A percentile compares a stretch with the other conserved stretches of the same genome.
Evolutionary conservation across 2,888 invertebrate genomes (phyloP).

Genomic region (Caenorhabditis virilis): DNA sequence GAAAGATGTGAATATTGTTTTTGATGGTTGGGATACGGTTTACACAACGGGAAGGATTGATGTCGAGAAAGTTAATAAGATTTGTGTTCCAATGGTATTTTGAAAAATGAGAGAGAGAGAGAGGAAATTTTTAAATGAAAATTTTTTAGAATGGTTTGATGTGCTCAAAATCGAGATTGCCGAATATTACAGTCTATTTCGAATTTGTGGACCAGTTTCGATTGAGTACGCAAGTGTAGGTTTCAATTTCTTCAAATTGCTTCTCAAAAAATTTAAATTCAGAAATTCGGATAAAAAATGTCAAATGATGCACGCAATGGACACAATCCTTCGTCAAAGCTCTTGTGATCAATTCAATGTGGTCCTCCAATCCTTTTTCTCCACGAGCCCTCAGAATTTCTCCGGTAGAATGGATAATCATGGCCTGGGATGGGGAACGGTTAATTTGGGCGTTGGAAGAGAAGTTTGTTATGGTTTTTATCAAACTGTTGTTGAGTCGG

Average conservation of each 20-base stretch:
- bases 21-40: constrained; percentile 19
- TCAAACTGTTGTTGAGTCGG: constrained; percentile 27
- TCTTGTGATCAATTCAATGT: constrained; percentile 13
- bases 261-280: not conserved
- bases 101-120: not conserved
- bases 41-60: constrained; percentile 11
- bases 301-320: constrained; percentile 20
- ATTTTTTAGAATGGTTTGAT: constrained; percentile 6
- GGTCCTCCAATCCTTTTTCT: constrained; percentile 33
- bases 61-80: not conserved
- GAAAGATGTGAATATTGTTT: constrained; percentile 1
- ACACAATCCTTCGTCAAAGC: constrained; percentile 30
- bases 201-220: constrained; percentile 6
- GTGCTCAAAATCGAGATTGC: constrained; percentile 4
- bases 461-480: constrained; percentile 39
- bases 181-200: constrained; percentile 8
- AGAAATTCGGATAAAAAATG: not conserved
- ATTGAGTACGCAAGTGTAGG: constrained; percentile 14
- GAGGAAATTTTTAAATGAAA: too few species aligned
- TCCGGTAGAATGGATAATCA: not conserved
- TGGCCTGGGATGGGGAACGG: constrained; percentile 29
- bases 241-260: not conserved
- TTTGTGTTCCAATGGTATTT: not conserved
- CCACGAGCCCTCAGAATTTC: constrained; percentile 6
- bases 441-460: constrained; percentile 29